A percentile compares a stretch with the other conserved stretches of the same genome.
These are phyloP conservation scores for Aporophyla lueneburgensis DNA, from an alignment of 2,888 invertebrate genomes.

Conservation along the genomic window DNA sequence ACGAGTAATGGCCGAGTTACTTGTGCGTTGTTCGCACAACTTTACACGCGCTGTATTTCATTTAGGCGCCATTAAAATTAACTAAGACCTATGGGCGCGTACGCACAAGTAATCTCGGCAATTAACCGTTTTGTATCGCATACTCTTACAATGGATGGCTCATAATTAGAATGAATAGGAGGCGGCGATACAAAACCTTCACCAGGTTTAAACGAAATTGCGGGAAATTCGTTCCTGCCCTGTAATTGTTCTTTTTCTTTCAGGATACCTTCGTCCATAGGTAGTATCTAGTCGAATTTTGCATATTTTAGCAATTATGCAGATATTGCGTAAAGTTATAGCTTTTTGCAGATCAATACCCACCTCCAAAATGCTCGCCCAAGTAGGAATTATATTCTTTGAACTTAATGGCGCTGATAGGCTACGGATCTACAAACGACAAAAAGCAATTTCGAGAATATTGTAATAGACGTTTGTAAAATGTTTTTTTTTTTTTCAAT, in stretches of 20 bases:
- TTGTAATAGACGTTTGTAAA: conserved; percentile 5
- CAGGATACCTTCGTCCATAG: conserved; percentile 23
- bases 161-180: conserved; percentile 56
- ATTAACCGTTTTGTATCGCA: conserved; percentile 53
- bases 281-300: conserved; percentile 42
- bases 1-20: conserved; percentile 78
- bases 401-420: conserved; percentile 28
- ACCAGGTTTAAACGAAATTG: conserved; percentile 13
- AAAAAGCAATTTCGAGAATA: conserved; percentile 16
- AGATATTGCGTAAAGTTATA: conserved; percentile 58
- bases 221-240: conserved; percentile 13
- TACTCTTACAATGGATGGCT: conserved; percentile 50
- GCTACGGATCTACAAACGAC: neutral
- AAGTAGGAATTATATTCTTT: conserved; percentile 35
- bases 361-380: conserved; percentile 32
- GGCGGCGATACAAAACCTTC: conserved; percentile 16
- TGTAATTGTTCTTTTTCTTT: conserved; percentile 41
- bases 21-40: conserved; percentile 65
- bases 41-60: conserved; percentile 66
- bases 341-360: conserved; percentile 57
- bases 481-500: neutral
- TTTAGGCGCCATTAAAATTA: conserved; percentile 70
- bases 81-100: conserved; percentile 65
- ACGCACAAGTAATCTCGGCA: conserved; percentile 61
- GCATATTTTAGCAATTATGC: conserved; percentile 65